Evolutionary conservation across 2,113 vertebrate species (phyloP).

Genomic region (Nothobranchius kuhntae): DNA sequence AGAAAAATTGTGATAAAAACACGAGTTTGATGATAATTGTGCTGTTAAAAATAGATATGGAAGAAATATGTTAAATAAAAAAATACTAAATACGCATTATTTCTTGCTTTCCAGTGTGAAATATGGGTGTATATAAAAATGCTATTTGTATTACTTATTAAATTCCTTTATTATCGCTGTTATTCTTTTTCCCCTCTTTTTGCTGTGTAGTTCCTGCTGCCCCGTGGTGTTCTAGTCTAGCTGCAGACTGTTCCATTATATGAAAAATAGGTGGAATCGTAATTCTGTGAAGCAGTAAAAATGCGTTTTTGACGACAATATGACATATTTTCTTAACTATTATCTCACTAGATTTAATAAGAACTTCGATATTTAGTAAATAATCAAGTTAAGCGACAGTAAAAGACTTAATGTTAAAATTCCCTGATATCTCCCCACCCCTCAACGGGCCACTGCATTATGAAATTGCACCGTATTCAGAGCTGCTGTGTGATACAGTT

Average conservation of each 20-base stretch:
- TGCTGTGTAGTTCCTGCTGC: conserved; percentile 12
- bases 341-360: fast-evolving
- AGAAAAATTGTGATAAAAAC: neutral
- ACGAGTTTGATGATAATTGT: neutral
- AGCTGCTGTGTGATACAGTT: conserved; percentile 62
- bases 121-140: neutral
- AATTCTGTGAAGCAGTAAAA: neutral
- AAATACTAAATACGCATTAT: too few species aligned
- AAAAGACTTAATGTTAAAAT: neutral
- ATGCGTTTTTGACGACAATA: fast-evolving
- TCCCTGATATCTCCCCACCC: neutral
- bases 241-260: conserved; percentile 52
- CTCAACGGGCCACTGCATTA: conserved; percentile 53
- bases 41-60: neutral
- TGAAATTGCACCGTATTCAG: conserved; percentile 59
- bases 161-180: neutral
- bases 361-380: fast-evolving
- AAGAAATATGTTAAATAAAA: too few species aligned
- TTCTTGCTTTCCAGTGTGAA: neutral
- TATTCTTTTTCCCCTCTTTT: conserved; percentile 4
- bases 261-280: conserved; percentile 19
- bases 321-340: fast-evolving
- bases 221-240: conserved; percentile 36
- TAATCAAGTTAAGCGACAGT: fast-evolving
- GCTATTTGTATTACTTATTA: neutral